These are phyloP conservation scores for Drosophila lacicola DNA, from an alignment of 2,888 invertebrate genomes.

Conservation along the genomic window DNA sequence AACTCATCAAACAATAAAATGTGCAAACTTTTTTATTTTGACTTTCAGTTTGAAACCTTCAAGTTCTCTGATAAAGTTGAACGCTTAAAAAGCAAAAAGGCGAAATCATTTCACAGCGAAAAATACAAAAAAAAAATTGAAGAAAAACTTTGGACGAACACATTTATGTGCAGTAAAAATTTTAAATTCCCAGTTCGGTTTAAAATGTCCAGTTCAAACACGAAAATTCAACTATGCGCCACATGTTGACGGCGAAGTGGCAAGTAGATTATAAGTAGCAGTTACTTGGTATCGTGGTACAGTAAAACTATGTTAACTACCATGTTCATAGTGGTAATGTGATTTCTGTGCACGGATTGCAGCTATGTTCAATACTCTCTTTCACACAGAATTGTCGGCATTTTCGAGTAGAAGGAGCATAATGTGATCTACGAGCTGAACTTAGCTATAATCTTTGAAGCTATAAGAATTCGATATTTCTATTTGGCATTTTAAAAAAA, in stretches of 20 bases:
- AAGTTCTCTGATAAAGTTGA: slow-evolving; percentile 34
- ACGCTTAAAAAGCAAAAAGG: slow-evolving; percentile 7
- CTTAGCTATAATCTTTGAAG: no score
- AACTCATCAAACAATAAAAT: slow-evolving; percentile 51
- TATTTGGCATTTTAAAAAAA: no score
- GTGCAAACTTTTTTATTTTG: slow-evolving; percentile 48
- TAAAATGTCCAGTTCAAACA: slow-evolving; percentile 21
- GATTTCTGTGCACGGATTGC: slow-evolving; percentile 1
- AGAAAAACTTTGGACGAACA: slow-evolving; percentile 13
- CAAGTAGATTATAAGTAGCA: neutral
- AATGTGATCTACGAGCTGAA: no score
- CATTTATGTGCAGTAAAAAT: slow-evolving; percentile 16
- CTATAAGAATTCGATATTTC: no score
- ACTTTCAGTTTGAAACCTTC: slow-evolving; percentile 40
- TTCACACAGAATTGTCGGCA: no score
- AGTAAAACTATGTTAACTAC: slow-evolving; percentile 5
- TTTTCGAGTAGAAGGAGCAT: no score
- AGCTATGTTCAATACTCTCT: neutral
- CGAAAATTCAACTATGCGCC: slow-evolving; percentile 31
- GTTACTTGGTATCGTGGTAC: slow-evolving; percentile 7
- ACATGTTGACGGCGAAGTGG: slow-evolving; percentile 6
- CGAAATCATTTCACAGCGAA: slow-evolving; percentile 8
- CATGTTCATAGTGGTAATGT: neutral
- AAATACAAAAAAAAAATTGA: slow-evolving; percentile 3
- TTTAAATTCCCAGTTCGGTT: slow-evolving; percentile 4